Base-by-base conservation (phyloP, 2,888 invertebrate species). In the Dione vanillae region DNA sequence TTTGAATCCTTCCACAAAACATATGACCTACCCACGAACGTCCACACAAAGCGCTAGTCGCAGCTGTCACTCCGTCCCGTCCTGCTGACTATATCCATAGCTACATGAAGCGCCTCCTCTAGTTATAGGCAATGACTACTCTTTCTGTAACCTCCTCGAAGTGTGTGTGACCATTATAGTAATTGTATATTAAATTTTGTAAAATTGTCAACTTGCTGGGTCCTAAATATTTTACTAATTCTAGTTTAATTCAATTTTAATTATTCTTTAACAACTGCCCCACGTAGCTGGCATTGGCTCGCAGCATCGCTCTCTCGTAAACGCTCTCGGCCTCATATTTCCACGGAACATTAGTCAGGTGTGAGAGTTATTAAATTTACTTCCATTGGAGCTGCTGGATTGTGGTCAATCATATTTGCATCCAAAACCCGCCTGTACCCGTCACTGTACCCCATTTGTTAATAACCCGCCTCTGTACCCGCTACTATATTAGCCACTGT, bases 351-450 rank as follows among this genome's bases (percentile, higher is more conserved):
- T 67, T 52, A 59, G 43, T 61, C 67, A 61, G 67, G 11, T 59
- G 59, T 19, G 35, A 35, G 40, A 61, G 59, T 67, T 67, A 67
- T 61, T 67, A 59, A 67, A 67, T 67, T 67, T 52, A 51, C 59
- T 51, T 10, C 59, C 49, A 67, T 67, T n/a, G n/a, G n/a, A n/a
- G n/a, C n/a, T n/a, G n/a, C n/a, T n/a, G n/a, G n/a, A n/a, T n/a
- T n/a, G n/a, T n/a, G n/a, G n/a, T n/a, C n/a, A n/a, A n/a, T n/a
- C n/a, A 27, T 27, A 61, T 67, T 61, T 56, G n/a, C 12, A 35
- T 52, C 49, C 8, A 12, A 9, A 14, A 27, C 61, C 43, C 43
- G 12, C 6, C 19, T 14, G 12, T 16, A 11, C 37, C 2, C 58
- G n/a, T 1, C 27, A 14, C 35, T n/a, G 35, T 35, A 54, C 54